These are phyloP conservation scores for Nectonema munidae DNA, from an alignment of 2,888 invertebrate species.

Conservation along the genomic window DNA sequence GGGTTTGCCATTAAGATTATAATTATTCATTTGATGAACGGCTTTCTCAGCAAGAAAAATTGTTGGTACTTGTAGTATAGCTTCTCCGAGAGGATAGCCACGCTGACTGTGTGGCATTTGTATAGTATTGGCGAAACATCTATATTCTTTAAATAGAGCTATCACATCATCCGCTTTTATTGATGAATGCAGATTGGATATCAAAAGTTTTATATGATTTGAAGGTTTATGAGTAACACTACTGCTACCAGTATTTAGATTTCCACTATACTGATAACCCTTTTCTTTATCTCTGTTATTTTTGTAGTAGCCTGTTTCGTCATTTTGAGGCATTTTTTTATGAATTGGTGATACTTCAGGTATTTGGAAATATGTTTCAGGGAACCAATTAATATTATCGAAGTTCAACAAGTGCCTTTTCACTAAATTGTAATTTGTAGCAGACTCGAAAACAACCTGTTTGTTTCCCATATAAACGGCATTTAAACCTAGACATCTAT, in stretches of 20 bases:
- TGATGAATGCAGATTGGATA: neutral
- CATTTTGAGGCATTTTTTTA: too few relatives aligned
- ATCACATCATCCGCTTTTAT: conserved; percentile 2
- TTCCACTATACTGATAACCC: too few relatives aligned
- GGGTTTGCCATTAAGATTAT: too few relatives aligned
- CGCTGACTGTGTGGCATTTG: neutral
- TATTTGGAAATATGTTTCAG: neutral
- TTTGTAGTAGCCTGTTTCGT: too few relatives aligned
- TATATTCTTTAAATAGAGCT: neutral
- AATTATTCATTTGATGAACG: neutral
- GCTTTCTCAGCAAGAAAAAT: neutral
- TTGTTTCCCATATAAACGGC: neutral
- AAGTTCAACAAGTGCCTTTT: neutral
- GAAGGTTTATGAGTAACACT: neutral
- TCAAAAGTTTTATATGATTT: neutral
- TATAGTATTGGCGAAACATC: neutral
- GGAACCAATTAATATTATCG: conserved; percentile 6
- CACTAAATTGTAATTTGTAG: neutral
- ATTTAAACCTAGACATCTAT: neutral
- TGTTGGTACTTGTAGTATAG: neutral
- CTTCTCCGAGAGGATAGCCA: conserved; percentile 9
- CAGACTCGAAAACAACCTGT: neutral
- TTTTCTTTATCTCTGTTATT: too few relatives aligned
- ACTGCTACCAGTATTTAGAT: too few relatives aligned
- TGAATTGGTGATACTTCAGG: too few relatives aligned